Conservation (phyloP, 2,797 vertebrate genomes). For the Poeciliopsis gracilis region DNA sequence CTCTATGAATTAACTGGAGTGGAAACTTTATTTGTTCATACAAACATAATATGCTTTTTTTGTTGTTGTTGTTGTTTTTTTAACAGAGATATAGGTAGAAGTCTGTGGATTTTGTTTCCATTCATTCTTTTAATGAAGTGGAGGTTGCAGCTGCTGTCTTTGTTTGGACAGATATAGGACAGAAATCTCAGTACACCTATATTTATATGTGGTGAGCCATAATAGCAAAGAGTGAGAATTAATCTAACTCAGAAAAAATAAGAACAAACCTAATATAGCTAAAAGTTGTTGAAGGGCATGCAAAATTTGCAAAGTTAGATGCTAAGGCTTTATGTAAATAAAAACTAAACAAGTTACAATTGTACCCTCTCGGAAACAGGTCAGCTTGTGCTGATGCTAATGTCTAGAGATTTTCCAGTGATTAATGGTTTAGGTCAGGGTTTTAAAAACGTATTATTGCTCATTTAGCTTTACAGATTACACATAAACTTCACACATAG, state of each 20-base stretch:
- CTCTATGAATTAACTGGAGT: conserved; percentile 8
- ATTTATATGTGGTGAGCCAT: not conserved
- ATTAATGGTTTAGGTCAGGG: not conserved
- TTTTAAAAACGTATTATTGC: not conserved
- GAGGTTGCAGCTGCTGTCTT: not conserved
- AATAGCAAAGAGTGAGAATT: not conserved
- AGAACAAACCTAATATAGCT: not conserved
- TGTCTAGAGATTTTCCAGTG: not conserved
- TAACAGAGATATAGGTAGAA: not conserved
- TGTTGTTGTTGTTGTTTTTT: not conserved
- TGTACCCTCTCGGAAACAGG: not conserved
- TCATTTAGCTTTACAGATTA: not conserved
- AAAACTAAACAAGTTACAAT: not conserved
- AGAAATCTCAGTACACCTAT: not conserved
- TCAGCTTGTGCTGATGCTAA: not conserved
- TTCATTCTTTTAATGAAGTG: not conserved
- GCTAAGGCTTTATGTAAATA: not conserved
- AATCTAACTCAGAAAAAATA: not conserved
- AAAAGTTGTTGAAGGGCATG: not conserved
- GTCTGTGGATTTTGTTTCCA: not conserved
- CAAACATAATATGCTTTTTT: not conserved
- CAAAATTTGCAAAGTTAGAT: not conserved
- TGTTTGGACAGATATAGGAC: conserved; percentile 6
- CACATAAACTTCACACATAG: not conserved
- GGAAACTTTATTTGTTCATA: not conserved